Base-by-base conservation (phyloP, 2,113 vertebrate species). In the Thinocorus orbignyianus region DNA sequence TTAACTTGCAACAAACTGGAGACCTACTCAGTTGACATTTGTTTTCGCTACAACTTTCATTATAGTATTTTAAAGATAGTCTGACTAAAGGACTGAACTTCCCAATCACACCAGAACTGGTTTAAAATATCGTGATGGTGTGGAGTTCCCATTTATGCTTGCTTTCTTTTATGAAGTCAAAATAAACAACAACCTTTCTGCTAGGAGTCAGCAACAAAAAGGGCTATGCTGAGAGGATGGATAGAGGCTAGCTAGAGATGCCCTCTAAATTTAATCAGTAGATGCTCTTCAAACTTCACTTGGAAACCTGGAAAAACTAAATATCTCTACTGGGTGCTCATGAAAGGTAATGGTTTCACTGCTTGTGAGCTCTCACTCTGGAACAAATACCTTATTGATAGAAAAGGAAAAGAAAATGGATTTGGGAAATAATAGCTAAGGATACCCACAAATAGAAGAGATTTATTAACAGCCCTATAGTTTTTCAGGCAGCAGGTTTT, bases 381-480 rank as follows among this genome's bases (percentile, higher is more conserved):
- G 52, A 92, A 66, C 44, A 88, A 82, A 94, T 65, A 28, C 15
- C 11, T 73, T 85, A 57, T 39, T 90, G 66, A 93, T 76, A 48
- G 44, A 77, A 95, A 91, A 85, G 17, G 39, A 68, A 91, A 90
- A 93, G 26, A 85, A 92, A 95, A 93, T 87, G 33, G 39, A 85
- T 87, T 72, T 91, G 30, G 44, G 26, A 94, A 97, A 87, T 66
- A 81, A 90, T 85, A 82, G 26, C 35, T 57, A 87, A 55, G 42
- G 35, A 93, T 79, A 44, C 12, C 31, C 18, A 72, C 35, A 90
- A 88, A 85, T 68, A 88, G 79, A 85, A 26, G 39, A 79, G 35
- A 76, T 82, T 72, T 93, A 64, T 79, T 72, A 88, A 69, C 7
- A 88, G 13, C 11, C 16, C 65, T 87, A 23, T 20, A 55, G 61